Evolutionary conservation across 2,888 invertebrate species (phyloP).

Genomic region (Lithodes maja): DNA sequence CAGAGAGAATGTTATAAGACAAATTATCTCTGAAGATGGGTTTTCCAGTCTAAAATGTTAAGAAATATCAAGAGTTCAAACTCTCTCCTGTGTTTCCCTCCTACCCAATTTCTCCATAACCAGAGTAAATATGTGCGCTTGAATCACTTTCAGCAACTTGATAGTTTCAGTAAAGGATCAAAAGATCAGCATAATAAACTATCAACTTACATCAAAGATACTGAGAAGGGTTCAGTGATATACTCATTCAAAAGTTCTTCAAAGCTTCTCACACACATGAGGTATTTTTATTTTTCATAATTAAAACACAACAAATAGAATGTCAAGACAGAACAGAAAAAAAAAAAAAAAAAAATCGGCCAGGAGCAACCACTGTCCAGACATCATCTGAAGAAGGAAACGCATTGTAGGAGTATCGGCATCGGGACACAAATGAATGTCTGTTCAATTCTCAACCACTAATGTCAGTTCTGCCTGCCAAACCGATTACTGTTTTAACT

Average conservation of each 20-base stretch:
- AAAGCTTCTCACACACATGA: constrained; percentile 39
- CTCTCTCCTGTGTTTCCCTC: too few relatives aligned
- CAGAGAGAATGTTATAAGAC: too few relatives aligned
- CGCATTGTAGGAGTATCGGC: too few relatives aligned
- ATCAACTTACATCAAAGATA: constrained; percentile 19
- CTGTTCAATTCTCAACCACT: too few relatives aligned
- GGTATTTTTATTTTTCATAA: constrained; percentile 41
- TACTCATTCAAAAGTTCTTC: constrained; percentile 17
- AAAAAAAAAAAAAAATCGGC: background rate
- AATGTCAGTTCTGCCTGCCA: too few relatives aligned
- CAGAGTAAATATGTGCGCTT: constrained; percentile 57
- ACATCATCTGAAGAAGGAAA: too few relatives aligned
- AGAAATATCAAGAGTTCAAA: too few relatives aligned
- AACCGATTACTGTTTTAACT: too few relatives aligned
- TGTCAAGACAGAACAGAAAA: background rate
- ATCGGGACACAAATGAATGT: too few relatives aligned
- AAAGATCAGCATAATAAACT: constrained; percentile 18
- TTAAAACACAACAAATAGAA: constrained; percentile 6
- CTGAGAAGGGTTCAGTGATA: background rate
- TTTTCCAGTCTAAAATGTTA: too few relatives aligned
- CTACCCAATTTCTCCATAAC: too few relatives aligned
- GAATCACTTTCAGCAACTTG: constrained; percentile 21
- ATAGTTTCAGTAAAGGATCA: constrained; percentile 41
- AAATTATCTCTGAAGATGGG: too few relatives aligned
- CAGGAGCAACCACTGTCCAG: background rate